phyloP scores from a whole-genome alignment of 1,140 invertebrate species.

The Neocloeon triangulifer region DNA sequence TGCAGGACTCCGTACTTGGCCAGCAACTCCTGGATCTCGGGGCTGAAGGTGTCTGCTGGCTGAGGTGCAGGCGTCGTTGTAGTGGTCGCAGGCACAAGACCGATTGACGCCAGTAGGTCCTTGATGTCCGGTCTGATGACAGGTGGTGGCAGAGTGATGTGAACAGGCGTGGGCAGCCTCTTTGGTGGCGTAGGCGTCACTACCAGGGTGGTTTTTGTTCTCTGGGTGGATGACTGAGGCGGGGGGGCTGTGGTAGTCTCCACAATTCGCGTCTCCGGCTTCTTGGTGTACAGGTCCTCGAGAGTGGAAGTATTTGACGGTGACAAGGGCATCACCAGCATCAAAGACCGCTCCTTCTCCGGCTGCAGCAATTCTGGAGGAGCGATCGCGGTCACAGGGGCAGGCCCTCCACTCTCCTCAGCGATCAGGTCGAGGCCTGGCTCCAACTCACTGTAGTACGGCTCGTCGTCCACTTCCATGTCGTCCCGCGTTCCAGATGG shows the following conservation, averaged over 20 bases:
- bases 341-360: constrained; percentile 25
- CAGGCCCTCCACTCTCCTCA: too few relatives aligned
- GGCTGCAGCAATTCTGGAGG: too few relatives aligned
- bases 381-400: too few relatives aligned
- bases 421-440: too few relatives aligned
- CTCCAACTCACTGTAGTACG: too few relatives aligned
- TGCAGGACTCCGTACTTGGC: constrained; percentile 20
- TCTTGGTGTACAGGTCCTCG: constrained; percentile 26
- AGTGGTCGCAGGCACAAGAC: not conserved
- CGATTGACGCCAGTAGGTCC: constrained; percentile 3
- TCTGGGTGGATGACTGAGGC: constrained; percentile 6
- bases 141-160: not conserved
- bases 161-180: not conserved
- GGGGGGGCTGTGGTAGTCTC: constrained; percentile 13
- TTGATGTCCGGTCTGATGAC: constrained; percentile 2
- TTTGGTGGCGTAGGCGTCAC: constrained; percentile 1
- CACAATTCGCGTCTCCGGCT: constrained; percentile 20
- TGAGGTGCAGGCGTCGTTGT: not conserved
- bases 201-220: not conserved
- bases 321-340: constrained; percentile 28
- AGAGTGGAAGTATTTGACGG: constrained; percentile 19
- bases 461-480: too few relatives aligned
- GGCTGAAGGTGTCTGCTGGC: constrained; percentile 16
- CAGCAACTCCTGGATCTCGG: constrained; percentile 18
- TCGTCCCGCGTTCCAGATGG: too few relatives aligned